Base-by-base conservation (phyloP, 1,140 invertebrate species). In the Bicyclus anynana region DNA sequence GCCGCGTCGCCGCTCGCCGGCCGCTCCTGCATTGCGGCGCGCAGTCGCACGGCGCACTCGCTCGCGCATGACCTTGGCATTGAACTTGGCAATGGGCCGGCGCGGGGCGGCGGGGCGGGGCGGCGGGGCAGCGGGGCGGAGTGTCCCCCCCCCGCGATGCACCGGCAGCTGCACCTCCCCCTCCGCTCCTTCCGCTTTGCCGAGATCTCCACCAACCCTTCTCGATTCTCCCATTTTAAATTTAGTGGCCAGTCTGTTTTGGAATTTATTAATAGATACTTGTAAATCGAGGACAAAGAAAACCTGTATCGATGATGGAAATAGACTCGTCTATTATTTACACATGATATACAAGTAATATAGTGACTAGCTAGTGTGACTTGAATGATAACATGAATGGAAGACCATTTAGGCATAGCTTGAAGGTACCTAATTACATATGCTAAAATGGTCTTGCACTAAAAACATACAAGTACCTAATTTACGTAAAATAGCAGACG, bases 11-110 rank as follows among this genome's bases (percentile, higher is more conserved):
- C 80, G 82, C 75, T 77, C 84, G 87, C 74, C 80, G 82, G 76
- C 77, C 84, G 87, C 87, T 87, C 88, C 87, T 90, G 89, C 89
- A 90, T 82, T 89, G 87, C 87, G 86, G 85, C 81, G 81, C 79
- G 89, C 90, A 89, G 84, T 76, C 80, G 89, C 89, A 89, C 76
- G 83, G 75, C 80, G 89, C 89, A 89, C 76, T 80, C 75, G 72
- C 74, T 72, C 78, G 80, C 80, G 86, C 89, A 89, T 89, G 87
- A 89, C 89, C 89, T 90, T 90, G 89, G 87, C 89, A 90, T 87
- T 90, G 89, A 90, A 90, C 90, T 90, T 90, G 89, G 88, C 82
- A 81, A 80, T 82, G 76, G 73, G 73, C 77, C 70, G 78, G 66
- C 62, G 77, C 67, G 72, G 68, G 55, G 55, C 58, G 67, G 51